Evolutionary conservation across 2,888 invertebrate genomes (phyloP).

Genomic region (Epinotia demarniana): DNA sequence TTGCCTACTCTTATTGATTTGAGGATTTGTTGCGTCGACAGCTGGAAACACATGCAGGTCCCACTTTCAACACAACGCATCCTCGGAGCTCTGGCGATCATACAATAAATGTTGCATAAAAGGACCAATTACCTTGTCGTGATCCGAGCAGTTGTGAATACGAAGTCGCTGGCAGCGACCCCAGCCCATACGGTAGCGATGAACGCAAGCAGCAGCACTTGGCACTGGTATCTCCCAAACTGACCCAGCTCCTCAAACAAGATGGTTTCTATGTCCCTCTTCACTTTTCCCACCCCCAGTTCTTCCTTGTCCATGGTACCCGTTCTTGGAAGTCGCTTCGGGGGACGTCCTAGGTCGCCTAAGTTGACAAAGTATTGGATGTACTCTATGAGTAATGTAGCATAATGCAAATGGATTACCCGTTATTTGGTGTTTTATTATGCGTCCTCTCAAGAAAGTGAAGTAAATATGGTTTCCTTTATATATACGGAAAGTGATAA

Average conservation of each 20-base stretch:
- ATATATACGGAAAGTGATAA: not conserved
- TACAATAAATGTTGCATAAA: not conserved
- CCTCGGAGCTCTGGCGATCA: no score
- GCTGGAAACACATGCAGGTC: no score
- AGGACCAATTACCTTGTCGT: not conserved
- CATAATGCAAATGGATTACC: no score
- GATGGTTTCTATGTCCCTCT: constrained; percentile 7
- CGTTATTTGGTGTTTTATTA: not conserved
- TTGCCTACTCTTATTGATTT: no score
- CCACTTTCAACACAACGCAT: no score
- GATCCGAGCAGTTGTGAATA: constrained; percentile 20
- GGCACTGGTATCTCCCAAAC: constrained; percentile 9
- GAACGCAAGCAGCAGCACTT: not conserved
- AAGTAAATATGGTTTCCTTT: not conserved
- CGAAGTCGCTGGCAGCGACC: constrained; percentile 8
- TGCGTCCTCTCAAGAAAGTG: not conserved
- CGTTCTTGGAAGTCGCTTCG: not conserved
- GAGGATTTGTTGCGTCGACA: no score
- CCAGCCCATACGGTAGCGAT: constrained; percentile 1
- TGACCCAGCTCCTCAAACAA: constrained; percentile 13
- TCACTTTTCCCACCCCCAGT: no score
- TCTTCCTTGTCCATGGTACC: not conserved
- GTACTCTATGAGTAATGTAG: no score
- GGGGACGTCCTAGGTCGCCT: not conserved
- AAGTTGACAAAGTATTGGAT: no score